Conservation (phyloP, 2,113 vertebrate species). For the Tretioscincus oriximinensis region DNA sequence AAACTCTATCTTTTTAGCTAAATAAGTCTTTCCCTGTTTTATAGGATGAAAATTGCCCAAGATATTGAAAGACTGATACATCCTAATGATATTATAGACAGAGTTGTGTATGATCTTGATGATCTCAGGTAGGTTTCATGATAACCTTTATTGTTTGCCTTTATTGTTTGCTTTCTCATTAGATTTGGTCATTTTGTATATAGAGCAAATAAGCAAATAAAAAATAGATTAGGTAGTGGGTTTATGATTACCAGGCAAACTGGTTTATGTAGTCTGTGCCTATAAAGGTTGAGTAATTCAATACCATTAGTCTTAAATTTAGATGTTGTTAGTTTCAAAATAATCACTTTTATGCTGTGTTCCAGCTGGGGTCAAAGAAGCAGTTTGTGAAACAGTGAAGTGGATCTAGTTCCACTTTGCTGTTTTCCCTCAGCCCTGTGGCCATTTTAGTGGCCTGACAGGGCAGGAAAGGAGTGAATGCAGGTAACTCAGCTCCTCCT, state of each 20-base stretch:
- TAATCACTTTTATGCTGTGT: not conserved
- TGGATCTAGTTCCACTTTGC: too few relatives aligned
- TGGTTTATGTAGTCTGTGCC: not conserved
- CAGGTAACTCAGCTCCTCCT: too few relatives aligned
- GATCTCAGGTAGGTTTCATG: conserved; percentile 79
- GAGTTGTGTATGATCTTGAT: conserved; percentile 94
- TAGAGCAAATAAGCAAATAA: not conserved
- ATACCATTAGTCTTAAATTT: too few relatives aligned
- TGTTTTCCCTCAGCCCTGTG: too few relatives aligned
- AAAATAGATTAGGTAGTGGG: not conserved
- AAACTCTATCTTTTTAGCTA: not conserved
- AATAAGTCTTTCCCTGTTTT: conserved; percentile 52
- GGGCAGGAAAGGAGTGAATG: too few relatives aligned
- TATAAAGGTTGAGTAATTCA: not conserved
- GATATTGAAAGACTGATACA: conserved; percentile 97
- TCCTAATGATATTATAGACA: conserved; percentile 93
- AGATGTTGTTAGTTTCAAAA: not conserved
- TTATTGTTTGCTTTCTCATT: not conserved
- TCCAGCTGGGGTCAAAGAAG: too few relatives aligned
- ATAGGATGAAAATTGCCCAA: conserved; percentile 94
- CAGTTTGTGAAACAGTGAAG: too few relatives aligned
- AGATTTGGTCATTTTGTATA: not conserved
- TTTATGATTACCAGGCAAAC: not conserved
- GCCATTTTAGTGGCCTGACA: too few relatives aligned
- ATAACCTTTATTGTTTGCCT: not conserved